Evolutionary conservation across 1,140 invertebrate genomes (phyloP).

Genomic region (Trichonephila inaurata): DNA sequence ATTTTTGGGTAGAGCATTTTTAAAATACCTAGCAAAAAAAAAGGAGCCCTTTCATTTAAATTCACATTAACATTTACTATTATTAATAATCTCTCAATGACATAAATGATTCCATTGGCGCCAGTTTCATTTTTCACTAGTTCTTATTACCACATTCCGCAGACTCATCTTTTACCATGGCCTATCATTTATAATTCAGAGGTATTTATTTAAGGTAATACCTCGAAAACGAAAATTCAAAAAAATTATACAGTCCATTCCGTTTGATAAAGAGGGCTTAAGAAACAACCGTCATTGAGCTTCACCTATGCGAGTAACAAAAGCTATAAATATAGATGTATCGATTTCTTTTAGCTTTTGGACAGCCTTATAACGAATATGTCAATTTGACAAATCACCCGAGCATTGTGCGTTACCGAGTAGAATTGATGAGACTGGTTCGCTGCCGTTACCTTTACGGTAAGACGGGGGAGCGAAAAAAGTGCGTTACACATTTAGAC

Average conservation of each 20-base stretch:
- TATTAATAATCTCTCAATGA: background rate
- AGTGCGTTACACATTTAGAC: constrained; percentile 24
- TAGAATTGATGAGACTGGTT: constrained; percentile 37
- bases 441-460: background rate
- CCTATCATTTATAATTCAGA: background rate
- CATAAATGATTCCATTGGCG: background rate
- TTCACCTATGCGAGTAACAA: constrained; percentile 15
- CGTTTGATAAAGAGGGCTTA: background rate
- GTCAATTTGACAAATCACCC: constrained; percentile 66
- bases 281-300: background rate
- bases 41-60: background rate
- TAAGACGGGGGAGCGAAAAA: background rate
- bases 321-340: constrained; percentile 41
- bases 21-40: background rate
- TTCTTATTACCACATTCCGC: background rate
- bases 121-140: background rate
- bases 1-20: background rate
- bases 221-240: background rate
- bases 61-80: background rate
- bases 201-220: background rate
- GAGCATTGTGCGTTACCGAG: constrained; percentile 58
- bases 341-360: constrained; percentile 60
- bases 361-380: constrained; percentile 60
- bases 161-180: background rate
- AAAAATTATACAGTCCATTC: background rate